phyloP scores from a whole-genome alignment of 2,888 invertebrate genomes.

The Acanthacorydalis orientalis region DNA sequence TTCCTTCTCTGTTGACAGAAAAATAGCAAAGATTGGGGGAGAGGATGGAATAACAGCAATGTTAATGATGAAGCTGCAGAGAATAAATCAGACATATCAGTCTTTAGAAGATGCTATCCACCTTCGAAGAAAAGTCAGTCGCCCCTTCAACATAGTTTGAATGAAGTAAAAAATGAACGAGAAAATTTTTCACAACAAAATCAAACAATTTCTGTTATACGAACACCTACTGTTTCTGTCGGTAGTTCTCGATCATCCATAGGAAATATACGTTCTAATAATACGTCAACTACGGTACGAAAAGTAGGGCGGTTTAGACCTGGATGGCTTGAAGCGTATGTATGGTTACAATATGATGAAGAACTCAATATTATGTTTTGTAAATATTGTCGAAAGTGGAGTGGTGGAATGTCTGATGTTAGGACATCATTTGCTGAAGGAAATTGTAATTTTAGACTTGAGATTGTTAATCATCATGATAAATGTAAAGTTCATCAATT shows the following conservation, averaged over 20 bases:
- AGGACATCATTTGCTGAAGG: conserved; percentile 67
- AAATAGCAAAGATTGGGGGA: conserved; percentile 28
- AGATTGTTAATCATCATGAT: conserved; percentile 64
- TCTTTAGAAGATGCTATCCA: too few species aligned
- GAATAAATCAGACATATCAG: too few species aligned
- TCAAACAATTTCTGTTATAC: conserved; percentile 5
- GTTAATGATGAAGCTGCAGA: neutral
- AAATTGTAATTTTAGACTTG: conserved; percentile 56
- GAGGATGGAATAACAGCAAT: conserved; percentile 19
- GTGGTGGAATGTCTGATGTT: conserved; percentile 47
- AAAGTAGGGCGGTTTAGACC: conserved; percentile 50
- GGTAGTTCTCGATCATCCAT: neutral
- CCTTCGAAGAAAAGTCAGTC: neutral
- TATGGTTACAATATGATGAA: conserved; percentile 59
- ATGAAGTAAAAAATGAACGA: neutral
- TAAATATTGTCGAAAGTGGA: conserved; percentile 57
- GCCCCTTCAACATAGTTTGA: too few species aligned
- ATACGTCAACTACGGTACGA: conserved; percentile 19
- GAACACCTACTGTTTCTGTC: neutral
- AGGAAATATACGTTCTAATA: neutral
- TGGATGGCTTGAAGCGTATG: conserved; percentile 49
- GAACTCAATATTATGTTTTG: conserved; percentile 53
- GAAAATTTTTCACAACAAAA: conserved; percentile 3
- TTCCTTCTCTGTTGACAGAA: conserved; percentile 56
- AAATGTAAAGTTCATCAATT: conserved; percentile 60